phyloP scores from a whole-genome alignment of 2,113 vertebrate genomes.

The Salvelinus sp. region DNA sequence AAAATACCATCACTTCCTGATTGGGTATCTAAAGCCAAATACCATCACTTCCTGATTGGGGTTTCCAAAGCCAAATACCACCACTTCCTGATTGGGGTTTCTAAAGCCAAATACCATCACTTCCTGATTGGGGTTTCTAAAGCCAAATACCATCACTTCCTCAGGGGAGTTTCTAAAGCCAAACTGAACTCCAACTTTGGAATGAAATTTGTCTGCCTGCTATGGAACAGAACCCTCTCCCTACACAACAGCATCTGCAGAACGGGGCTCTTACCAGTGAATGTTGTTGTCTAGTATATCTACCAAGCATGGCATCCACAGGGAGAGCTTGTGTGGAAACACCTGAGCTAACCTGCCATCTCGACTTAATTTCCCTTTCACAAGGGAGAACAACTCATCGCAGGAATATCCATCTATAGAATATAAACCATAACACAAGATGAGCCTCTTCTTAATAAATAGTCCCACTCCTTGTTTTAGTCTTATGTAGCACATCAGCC shows the following conservation, averaged over 20 bases:
- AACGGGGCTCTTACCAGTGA: background rate
- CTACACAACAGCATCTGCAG: background rate
- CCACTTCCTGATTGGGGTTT: no score
- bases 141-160: no score
- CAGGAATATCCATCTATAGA: constrained; percentile 28
- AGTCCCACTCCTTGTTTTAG: background rate
- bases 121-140: no score
- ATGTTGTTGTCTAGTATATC: background rate
- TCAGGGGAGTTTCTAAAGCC: background rate
- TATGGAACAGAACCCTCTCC: no score
- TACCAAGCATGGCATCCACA: background rate
- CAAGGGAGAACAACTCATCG: constrained; percentile 20
- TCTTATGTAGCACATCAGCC: constrained; percentile 11
- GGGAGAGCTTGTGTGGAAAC: constrained; percentile 25
- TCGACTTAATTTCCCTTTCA: constrained; percentile 10
- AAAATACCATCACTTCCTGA: no score
- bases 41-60: no score
- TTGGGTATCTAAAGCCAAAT: no score
- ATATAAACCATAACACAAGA: constrained; percentile 56
- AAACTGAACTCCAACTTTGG: no score
- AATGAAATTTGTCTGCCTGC: no score
- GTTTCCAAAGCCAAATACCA: no score
- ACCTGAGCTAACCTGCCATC: constrained; percentile 60
- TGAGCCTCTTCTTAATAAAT: constrained; percentile 40
- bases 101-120: no score